Evolutionary conservation across 2,797 vertebrate species (phyloP), one percentile per base, ranked within the genome.

Genomic region (Centropyge bicolor): DNA sequence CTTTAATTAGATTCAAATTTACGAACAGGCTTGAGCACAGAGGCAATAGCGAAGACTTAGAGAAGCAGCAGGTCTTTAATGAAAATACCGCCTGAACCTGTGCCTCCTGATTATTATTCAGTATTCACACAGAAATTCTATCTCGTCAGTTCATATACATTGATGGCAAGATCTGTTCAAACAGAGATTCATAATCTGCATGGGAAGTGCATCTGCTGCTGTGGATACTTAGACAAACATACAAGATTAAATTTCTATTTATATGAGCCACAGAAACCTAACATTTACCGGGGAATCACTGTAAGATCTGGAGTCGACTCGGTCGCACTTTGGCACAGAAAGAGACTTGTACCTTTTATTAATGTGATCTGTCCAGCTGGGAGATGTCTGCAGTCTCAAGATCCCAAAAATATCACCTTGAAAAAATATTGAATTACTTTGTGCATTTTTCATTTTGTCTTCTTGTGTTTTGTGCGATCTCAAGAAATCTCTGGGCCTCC

Each of bases 171-270:
- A 93, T 93, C 93, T 94, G 95, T 94, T 94, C 86, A 94, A 96
- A 94, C 91, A 94, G 89, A 93, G 84, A 94, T 88, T 95, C 94
- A 95, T 95, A 95, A 95, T 95, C 92, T 91, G 90, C 92, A 91
- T 92, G 90, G 87, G 93, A 94, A 91, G 89, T 94, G 91, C 92
- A 94, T 94, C 92, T 91, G 92, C 93, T 92, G 87, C 92, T 88
- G 90, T 93, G 93, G 90, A 95, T 94, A 93, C 93, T 93, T 94
- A 92, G 92, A 95, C 93, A 95, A 96, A 96, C 95, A 95, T 89
- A 91, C 91, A 95, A 96, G 95, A 96, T 96, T 95, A 96, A 94
- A 96, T 95, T 95, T 96, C 95, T 96, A 96, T 96, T 96, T 95
- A 95, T 96, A 95, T 78, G 90, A 94, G 92, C 81, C 89, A 86